These are phyloP conservation scores for Elanoides forficatus DNA, from an alignment of 2,113 vertebrate genomes.

Conservation along the genomic window DNA sequence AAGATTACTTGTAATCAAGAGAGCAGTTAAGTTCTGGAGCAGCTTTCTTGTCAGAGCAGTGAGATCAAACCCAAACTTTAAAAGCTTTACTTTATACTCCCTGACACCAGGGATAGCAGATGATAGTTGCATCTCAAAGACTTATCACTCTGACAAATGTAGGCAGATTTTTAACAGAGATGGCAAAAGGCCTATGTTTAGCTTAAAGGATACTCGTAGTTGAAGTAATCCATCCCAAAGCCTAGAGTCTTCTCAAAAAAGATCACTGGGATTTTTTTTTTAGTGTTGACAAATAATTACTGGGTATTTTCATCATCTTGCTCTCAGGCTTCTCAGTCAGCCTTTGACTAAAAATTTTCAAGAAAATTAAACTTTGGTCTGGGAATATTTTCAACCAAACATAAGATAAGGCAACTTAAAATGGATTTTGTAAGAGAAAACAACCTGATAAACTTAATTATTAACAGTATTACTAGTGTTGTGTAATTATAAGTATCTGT, in stretches of 20 bases:
- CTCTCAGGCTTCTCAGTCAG: background rate
- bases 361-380: background rate
- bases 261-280: background rate
- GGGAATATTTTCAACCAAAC: background rate
- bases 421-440: background rate
- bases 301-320: background rate
- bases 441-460: background rate
- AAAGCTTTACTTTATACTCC: background rate
- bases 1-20: background rate
- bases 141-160: background rate
- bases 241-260: background rate
- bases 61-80: background rate
- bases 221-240: background rate
- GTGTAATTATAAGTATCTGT: background rate
- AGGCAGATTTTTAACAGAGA: background rate
- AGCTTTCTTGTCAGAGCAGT: background rate
- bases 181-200: background rate
- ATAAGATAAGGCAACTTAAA: background rate
- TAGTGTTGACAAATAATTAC: background rate
- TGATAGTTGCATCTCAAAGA: conserved; percentile 1
- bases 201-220: background rate
- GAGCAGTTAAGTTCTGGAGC: background rate
- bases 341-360: background rate
- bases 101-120: background rate
- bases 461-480: background rate